Evolutionary conservation across 2,888 invertebrate genomes (phyloP), one percentile per base, ranked within the genome.

Genomic region (Melinaea menophilus): DNA sequence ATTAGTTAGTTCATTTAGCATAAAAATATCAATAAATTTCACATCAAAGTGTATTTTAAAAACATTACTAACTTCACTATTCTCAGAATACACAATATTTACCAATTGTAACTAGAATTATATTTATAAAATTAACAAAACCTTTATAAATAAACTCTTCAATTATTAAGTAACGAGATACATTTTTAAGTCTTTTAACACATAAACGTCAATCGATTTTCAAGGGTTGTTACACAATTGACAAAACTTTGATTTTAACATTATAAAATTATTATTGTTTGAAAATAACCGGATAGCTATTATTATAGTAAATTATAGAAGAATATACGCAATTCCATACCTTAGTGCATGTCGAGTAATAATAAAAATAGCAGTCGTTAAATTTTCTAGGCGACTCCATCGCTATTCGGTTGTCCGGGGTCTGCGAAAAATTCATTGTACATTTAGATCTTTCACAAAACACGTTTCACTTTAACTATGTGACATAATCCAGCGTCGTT

Each of bases 321-420:
- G 3, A 9, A 7, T 2, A 51, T 31, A 9, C 31, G 7, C 7
- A 51, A 9, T 55, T 58, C 60, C 88, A 88, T 89, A 96, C 96
- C 94, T 96, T 96, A 70, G 93, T 93, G 84, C 96, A 97, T 69
- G 95, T 95, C 63, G 96, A 96, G 82, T 96, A 96, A 83, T 95
- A 97, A 87, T 94, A 97, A 91, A 96, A 97, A 87, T 96, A 96
- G 86, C 96, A 97, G 85, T 96, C 96, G 85, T 95, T 94, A 84
- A 95, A 94, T 90, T 94, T 95, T 78, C 93, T 92, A 75, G 93
- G 93, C 75, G 93, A 93, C 88, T 94, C 94, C 93, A 95, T 93
- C 79, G 82, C 85, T 81, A 74, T 73, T 79, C 77, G 76, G 77
- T 81, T 80, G 75, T 80, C 84, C 81, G 82, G 82, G 81, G 79